Base-by-base conservation (phyloP, 2,888 invertebrate genomes). In the Himalopsyche tibetana region DNA sequence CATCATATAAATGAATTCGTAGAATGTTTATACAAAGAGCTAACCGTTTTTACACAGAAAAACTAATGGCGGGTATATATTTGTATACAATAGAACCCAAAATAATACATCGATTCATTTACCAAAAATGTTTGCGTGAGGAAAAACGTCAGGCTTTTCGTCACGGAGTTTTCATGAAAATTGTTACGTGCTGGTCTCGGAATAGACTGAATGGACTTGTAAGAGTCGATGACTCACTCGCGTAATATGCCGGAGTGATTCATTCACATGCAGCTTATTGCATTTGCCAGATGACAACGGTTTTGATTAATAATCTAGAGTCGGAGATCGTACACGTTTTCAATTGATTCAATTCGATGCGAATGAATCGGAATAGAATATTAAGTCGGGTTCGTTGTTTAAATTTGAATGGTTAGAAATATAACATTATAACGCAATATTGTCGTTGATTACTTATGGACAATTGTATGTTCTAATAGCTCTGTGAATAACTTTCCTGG, bases 181-280 rank as follows among this genome's bases (percentile, higher is more conserved):
- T n/a, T 63, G 63, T 63, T 63, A 63, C 63, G 63, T 63, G 63
- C 63, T 4, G 63, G 4, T 63, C 63, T 63, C n/a, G 28, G 28
- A 63, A 63, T 63, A 63, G 63, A 63, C 28, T 63, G 63, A 63
- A 63, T 63, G 63, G 28, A 63, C 63, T n/a, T 63, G 63, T 63
- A 19, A 63, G 51, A 63, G 19, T 63, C 28, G 19, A 63, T 63
- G 63, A 63, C 63, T 63, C 63, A 63, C 63, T 63, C 63, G 19
- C 63, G 63, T 63, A 63, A 63, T 63, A 63, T 19, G 19, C 6
- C 63, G 63, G 63, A 63, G 63, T 63, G 63, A 63, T 63, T 63
- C 63, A 63, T 63, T 63, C 63, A 63, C 63, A 8, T 63, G 63
- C 63, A 63, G 63, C 63, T 63, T 28, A 11, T 63, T 63, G 63